phyloP scores from a whole-genome alignment of 1,140 invertebrate genomes.

The Maniola jurtina region DNA sequence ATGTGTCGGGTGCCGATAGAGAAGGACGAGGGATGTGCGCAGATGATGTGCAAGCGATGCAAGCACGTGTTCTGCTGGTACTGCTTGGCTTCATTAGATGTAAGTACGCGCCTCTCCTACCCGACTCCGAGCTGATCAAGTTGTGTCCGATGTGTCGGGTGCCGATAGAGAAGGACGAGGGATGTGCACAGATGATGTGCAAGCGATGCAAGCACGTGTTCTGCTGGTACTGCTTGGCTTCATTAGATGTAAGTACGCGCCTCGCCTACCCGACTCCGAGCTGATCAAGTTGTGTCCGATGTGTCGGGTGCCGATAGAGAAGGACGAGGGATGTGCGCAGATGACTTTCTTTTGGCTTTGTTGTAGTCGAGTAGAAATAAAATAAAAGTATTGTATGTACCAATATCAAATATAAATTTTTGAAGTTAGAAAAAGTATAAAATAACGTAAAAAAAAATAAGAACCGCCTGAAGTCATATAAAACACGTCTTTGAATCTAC shows the following conservation, averaged over 20 bases:
- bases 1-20: slow-evolving; percentile 98
- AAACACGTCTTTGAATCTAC: too few species aligned
- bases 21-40: slow-evolving; percentile 98
- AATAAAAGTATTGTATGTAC: too few species aligned
- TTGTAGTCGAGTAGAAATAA: too few species aligned
- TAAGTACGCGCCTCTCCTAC: slow-evolving; percentile 89
- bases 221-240: slow-evolving; percentile 98
- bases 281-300: slow-evolving; percentile 98
- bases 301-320: slow-evolving; percentile 97
- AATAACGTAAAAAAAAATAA: too few species aligned
- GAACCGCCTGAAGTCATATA: too few species aligned
- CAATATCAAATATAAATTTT: too few species aligned
- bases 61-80: slow-evolving; percentile 99
- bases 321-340: slow-evolving; percentile 98
- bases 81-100: slow-evolving; percentile 96
- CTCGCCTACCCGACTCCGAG: slow-evolving; percentile 91
- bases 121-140: slow-evolving; percentile 95
- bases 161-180: slow-evolving; percentile 97
- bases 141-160: slow-evolving; percentile 97
- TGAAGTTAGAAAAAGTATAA: too few species aligned
- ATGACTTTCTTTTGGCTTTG: too few species aligned
- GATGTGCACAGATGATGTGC: slow-evolving; percentile 99
- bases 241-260: slow-evolving; percentile 93
- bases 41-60: slow-evolving; percentile 99
- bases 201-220: slow-evolving; percentile 98